Conservation (phyloP, 30 jellyfish, hydroid and myxozoan species). For the Nemopilema nomurai region DNA sequence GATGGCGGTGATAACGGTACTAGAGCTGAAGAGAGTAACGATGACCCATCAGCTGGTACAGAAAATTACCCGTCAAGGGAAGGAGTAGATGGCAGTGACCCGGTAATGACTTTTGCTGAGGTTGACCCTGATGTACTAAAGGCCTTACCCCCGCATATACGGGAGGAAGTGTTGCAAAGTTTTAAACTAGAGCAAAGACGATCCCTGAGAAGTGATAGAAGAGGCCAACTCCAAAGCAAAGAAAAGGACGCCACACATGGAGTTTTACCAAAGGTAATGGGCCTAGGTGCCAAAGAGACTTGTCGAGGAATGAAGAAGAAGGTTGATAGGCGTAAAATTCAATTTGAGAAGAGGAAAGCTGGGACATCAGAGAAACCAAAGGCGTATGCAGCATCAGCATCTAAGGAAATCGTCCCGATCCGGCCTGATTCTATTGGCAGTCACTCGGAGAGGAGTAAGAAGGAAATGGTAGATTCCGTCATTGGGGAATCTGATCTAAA, state of each 20-base stretch:
- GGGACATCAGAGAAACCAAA: neutral
- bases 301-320: slow-evolving; percentile 4
- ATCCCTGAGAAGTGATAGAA: neutral
- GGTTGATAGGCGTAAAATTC: neutral
- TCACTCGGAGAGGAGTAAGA: too few relatives aligned
- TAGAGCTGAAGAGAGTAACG: neutral
- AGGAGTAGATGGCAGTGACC: neutral
- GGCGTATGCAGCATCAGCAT: neutral
- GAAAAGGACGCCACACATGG: neutral
- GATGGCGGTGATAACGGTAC: neutral
- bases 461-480: neutral
- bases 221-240: neutral
- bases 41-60: too few relatives aligned
- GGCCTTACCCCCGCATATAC: slow-evolving; percentile 68
- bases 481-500: neutral
- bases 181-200: slow-evolving; percentile 22
- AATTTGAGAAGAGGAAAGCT: neutral
- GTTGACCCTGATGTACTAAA: slow-evolving; percentile 71
- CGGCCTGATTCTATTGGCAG: too few relatives aligned
- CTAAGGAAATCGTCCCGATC: neutral
- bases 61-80: neutral
- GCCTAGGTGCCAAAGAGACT: neutral
- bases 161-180: slow-evolving; percentile 47
- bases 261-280: neutral
- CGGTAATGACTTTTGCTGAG: slow-evolving; percentile 55